These are phyloP conservation scores for Pleuronectes platessa DNA, from an alignment of 2,113 vertebrate genomes.

Conservation along the genomic window DNA sequence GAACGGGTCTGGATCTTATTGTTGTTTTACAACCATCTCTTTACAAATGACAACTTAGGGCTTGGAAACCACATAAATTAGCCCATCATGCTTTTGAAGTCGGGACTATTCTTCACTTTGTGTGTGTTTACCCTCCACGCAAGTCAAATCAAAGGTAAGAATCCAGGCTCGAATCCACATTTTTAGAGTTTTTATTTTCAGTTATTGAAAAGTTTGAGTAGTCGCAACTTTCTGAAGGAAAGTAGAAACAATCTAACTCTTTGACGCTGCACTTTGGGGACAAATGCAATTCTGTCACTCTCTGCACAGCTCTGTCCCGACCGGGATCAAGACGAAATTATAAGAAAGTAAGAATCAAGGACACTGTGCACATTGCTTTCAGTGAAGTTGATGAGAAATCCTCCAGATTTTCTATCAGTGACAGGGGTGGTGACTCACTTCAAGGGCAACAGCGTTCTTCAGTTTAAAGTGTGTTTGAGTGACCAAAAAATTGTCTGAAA, in stretches of 20 bases:
- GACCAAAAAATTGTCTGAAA: neutral
- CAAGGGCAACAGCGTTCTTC: conserved; percentile 3
- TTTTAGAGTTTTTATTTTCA: conserved; percentile 8
- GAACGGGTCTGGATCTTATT: conserved; percentile 50
- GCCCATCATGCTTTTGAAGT: conserved; percentile 88
- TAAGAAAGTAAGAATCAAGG: neutral
- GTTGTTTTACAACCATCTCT: conserved; percentile 37
- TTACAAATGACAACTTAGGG: conserved; percentile 69
- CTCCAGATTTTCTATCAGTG: neutral
- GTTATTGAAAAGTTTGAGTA: neutral
- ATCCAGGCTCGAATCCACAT: conserved; percentile 12
- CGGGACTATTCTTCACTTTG: conserved; percentile 85
- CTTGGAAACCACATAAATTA: conserved; percentile 64
- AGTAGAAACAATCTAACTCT: neutral
- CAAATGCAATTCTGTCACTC: too few relatives aligned
- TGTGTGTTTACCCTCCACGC: conserved; percentile 88
- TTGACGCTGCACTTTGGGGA: neutral
- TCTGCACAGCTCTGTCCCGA: too few relatives aligned
- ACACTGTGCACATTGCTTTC: neutral
- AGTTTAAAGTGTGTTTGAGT: neutral
- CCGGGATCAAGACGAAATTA: too few relatives aligned
- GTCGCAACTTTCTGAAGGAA: neutral
- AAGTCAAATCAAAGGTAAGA: conserved; percentile 91
- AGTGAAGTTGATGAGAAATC: neutral
- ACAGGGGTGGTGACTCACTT: neutral